Conservation (phyloP, 2,888 invertebrate genomes). For the Calliscelio sp. region DNA sequence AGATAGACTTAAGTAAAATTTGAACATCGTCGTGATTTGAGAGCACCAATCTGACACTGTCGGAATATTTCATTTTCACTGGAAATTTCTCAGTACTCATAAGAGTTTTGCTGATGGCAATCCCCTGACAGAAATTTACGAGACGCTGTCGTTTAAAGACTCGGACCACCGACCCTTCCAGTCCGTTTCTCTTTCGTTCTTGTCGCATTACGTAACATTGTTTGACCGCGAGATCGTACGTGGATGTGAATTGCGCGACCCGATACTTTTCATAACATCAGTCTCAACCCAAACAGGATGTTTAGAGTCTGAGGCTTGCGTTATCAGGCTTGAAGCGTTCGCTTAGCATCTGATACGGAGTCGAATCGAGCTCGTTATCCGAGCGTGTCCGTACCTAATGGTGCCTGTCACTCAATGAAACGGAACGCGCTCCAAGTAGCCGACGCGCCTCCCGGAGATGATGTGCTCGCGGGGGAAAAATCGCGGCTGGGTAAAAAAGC, state of each 20-base stretch:
- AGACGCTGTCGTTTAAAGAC: background rate
- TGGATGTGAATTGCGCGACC: slow-evolving; percentile 23
- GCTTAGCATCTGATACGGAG: slow-evolving; percentile 45
- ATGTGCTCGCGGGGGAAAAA: slow-evolving; percentile 35
- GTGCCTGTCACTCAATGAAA: slow-evolving; percentile 72
- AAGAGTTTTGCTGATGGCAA: background rate
- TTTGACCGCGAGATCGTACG: background rate
- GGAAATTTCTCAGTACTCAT: too few species aligned
- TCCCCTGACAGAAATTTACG: background rate
- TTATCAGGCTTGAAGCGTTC: slow-evolving; percentile 40
- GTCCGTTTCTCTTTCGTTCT: slow-evolving; percentile 28
- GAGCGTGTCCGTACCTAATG: slow-evolving; percentile 71
- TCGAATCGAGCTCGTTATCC: slow-evolving; percentile 59
- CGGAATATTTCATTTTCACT: too few species aligned
- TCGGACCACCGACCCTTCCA: background rate
- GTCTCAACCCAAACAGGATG: slow-evolving; percentile 43
- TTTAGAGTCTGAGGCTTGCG: slow-evolving; percentile 11
- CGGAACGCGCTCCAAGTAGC: slow-evolving; percentile 57
- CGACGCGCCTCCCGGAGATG: slow-evolving; percentile 58
- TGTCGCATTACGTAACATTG: slow-evolving; percentile 26
- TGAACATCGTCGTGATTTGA: too few species aligned
- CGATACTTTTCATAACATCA: slow-evolving; percentile 47
- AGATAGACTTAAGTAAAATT: too few species aligned
- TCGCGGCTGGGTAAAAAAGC: slow-evolving; percentile 15
- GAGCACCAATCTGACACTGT: too few species aligned